These are phyloP conservation scores for Andrena haemorrhoa DNA, from an alignment of 2,888 invertebrate genomes.

Conservation along the genomic window DNA sequence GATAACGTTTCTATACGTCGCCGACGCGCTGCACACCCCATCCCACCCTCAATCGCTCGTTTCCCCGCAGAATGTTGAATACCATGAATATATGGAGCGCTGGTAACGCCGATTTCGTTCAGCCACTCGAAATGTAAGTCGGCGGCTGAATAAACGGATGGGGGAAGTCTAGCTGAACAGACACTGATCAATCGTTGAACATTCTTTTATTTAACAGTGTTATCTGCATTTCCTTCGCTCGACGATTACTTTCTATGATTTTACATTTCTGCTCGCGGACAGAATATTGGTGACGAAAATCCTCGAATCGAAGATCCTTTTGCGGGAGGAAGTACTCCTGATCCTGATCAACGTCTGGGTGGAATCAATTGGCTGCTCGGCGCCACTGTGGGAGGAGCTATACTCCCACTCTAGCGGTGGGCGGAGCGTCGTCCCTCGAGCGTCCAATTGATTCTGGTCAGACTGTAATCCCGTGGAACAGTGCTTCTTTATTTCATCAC, in stretches of 20 bases:
- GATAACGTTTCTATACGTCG: not conserved
- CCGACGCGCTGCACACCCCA: too few relatives aligned
- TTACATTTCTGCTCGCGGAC: not conserved
- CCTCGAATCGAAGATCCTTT: not conserved
- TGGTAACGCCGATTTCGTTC: not conserved
- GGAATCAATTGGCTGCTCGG: not conserved
- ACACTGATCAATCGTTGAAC: not conserved
- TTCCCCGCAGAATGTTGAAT: too few relatives aligned
- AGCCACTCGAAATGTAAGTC: not conserved
- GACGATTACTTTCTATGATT: constrained; percentile 2
- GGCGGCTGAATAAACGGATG: not conserved
- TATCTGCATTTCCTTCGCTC: not conserved
- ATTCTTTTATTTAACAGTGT: not conserved
- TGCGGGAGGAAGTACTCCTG: not conserved
- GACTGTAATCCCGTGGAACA: not conserved
- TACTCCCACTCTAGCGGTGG: not conserved
- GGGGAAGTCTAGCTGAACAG: not conserved
- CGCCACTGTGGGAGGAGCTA: not conserved
- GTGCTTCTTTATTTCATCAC: constrained; percentile 19
- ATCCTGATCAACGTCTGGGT: not conserved
- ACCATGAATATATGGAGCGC: not conserved
- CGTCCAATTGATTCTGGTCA: not conserved
- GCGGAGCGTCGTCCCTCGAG: not conserved
- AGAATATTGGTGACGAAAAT: not conserved
- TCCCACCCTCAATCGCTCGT: too few relatives aligned